A percentile compares a stretch with the other conserved stretches of the same genome.
phyloP scores from a whole-genome alignment of 1,140 invertebrate genomes.

The Drosophila repletoides region DNA sequence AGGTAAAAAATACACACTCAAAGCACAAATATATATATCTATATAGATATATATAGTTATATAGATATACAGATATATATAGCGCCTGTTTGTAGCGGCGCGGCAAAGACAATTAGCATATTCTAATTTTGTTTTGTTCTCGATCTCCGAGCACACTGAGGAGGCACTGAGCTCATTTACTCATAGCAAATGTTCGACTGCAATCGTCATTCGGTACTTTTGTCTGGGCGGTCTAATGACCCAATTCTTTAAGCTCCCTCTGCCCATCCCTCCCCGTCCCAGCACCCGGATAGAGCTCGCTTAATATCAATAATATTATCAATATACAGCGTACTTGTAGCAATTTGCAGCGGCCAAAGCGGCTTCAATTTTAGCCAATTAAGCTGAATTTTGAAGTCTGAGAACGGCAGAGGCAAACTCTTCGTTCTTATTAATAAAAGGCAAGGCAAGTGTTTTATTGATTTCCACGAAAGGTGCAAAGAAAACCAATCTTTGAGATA shows the following conservation, averaged over 20 bases:
- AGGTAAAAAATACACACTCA: neutral
- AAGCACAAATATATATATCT: neutral
- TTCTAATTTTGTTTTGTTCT: constrained; percentile 57
- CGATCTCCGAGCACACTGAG: constrained; percentile 21
- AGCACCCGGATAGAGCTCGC: too few species aligned
- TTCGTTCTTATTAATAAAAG: too few species aligned
- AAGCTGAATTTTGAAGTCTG: too few species aligned
- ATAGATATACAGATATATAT: neutral
- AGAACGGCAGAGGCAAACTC: too few species aligned
- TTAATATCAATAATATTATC: too few species aligned
- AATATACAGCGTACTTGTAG: constrained; percentile 20
- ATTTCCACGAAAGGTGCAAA: constrained; percentile 63
- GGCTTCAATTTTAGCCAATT: constrained; percentile 57
- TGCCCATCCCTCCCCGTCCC: neutral
- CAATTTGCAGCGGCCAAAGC: constrained; percentile 56
- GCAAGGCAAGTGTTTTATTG: constrained; percentile 54
- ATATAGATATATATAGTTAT: neutral
- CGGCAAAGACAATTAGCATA: constrained; percentile 67
- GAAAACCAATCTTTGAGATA: constrained; percentile 53
- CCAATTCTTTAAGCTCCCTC: constrained; percentile 35
- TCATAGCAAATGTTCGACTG: constrained; percentile 9
- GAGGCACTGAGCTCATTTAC: constrained; percentile 25
- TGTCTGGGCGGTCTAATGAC: constrained; percentile 55
- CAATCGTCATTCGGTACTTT: neutral
- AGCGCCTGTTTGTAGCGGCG: neutral